Conservation (phyloP, 2,888 invertebrate species). For the Willowsia nigromaculata region DNA sequence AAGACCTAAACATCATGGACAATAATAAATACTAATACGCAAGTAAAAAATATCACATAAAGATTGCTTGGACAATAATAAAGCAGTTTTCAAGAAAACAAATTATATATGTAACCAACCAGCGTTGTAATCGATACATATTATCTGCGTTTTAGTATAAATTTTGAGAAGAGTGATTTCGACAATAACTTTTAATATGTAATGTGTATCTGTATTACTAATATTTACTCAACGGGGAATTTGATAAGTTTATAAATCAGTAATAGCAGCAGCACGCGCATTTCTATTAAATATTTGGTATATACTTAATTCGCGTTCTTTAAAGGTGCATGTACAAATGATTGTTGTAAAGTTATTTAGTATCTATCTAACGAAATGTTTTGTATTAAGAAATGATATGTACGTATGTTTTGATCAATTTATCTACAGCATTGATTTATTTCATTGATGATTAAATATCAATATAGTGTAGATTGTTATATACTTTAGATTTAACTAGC, state of each 20-base stretch:
- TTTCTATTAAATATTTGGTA: not conserved
- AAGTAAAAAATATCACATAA: not conserved
- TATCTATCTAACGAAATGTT: not conserved
- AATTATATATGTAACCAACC: too few species aligned
- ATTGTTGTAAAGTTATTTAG: not conserved
- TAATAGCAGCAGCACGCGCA: not conserved
- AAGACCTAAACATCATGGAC: not conserved
- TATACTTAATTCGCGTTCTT: not conserved
- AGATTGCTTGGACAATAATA: not conserved
- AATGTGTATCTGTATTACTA: not conserved
- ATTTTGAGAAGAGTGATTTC: conserved; percentile 52
- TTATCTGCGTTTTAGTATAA: not conserved
- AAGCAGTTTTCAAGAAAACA: not conserved
- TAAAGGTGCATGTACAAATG: not conserved
- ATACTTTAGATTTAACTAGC: too few species aligned
- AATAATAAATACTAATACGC: not conserved
- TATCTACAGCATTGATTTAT: too few species aligned
- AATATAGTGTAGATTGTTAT: too few species aligned
- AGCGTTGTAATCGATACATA: not conserved
- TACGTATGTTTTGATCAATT: too few species aligned
- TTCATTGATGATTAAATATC: too few species aligned
- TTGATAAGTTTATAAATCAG: not conserved
- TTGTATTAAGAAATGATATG: not conserved
- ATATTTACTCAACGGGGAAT: not conserved
- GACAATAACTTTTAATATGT: conserved; percentile 54